Base-by-base conservation (phyloP, 2,888 invertebrate genomes). In the Tiphia femorata region DNA sequence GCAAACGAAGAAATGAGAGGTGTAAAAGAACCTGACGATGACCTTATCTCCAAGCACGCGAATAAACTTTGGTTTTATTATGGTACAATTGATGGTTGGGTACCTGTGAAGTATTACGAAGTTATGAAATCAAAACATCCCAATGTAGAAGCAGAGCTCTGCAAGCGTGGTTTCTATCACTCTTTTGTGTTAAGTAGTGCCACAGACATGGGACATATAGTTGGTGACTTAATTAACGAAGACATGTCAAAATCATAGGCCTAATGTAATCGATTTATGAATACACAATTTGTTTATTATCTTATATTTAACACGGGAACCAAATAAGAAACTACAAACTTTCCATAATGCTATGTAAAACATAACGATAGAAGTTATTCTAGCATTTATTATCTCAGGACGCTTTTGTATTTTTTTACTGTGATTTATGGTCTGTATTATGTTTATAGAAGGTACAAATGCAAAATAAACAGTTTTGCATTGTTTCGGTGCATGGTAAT, bases 81-180 rank as follows among this genome's bases (percentile, higher is more conserved):
- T 81, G 92, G 94, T 7, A 84, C 86, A 3, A 86, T 78, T 2
- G 97, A 98, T 83, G 88, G 88, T 5, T 98, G 97, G 97, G 92
- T 90, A 46, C 97, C 97, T 0, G 71, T 88, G 0, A 82, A 85
- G 33, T 94, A 91, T 77, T 93, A 89, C 77, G 84, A 90, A 20
- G 88, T 91, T 59, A 82, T 97, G 53, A 87, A 86, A 61, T 70
- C 82, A 16, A 84, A 84, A 51, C 86, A 90, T 78, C 91, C 91
- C 0, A 82, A 86, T 50, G 84, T 89, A 5, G 86, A 91, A 62
- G 88, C 89, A 2, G 81, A 86, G 58, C 74, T 92, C 16, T 91
- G 91, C 76, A 83, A 85, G 16, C 82, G 86, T 41, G 86, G 87
- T 16, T 88, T 88, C 71, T 86, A 87, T 25, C 97, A 97, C 84